Base-by-base conservation (phyloP, 2,888 invertebrate species). In the Xiphydria camelus region DNA sequence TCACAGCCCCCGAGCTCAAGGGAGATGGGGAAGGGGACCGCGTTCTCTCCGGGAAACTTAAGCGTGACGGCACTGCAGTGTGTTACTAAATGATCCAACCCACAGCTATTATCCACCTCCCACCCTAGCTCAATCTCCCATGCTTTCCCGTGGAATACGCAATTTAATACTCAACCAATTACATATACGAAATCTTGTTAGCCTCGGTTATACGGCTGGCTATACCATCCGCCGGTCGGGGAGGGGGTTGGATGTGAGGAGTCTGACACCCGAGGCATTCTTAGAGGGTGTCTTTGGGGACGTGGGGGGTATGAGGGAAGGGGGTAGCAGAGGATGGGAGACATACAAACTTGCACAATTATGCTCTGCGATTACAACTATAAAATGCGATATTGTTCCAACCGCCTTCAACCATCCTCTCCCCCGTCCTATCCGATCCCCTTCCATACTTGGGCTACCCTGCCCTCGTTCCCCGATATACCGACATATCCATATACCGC, bases 151-250 rank as follows among this genome's bases (percentile, higher is more conserved):
- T 62, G 64, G 68, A 74, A 74, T 74, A 70, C 71, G 73, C 73
- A 75, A 73, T 75, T 75, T 75, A 74, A 75, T 75, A 75, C 73
- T 69, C 73, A 61, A 74, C 73, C 75, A 75, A 75, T 75, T 75
- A 75, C 73, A 73, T 70, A 69, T 68, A 73, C 75, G 74, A 75
- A 73, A 75, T 74, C 75, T 75, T 75, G 75, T 75, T 75, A 75
- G 73, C 65, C 65, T 59, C 62, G 71, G 72, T 74, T 75, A 74
- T 75, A 74, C 60, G 66, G 64, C 57, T 64, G 51, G 60, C 58
- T 58, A 59, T 57, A 59, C 14, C 10, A n/a, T 17, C 10, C 33
- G n/a, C 33, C 5, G 33, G 12, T 23, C 22, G 22, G 15, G 33
- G 21, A 44, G 47, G 45, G 46, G 47, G 53, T 46, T 45, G 44